Conservation (phyloP, 2,888 invertebrate genomes). For the Nephrocerus scutellatus region DNA sequence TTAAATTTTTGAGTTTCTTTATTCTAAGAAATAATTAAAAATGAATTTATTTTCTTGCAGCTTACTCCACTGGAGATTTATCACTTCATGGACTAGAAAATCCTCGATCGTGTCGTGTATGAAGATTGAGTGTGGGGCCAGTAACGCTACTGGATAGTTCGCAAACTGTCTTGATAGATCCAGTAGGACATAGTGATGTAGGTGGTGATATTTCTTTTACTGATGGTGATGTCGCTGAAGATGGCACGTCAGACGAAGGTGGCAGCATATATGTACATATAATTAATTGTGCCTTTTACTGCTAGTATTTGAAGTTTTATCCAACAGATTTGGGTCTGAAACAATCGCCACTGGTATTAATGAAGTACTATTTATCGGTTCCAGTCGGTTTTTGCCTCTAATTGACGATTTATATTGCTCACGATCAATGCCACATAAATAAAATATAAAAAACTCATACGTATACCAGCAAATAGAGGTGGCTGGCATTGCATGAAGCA, state of each 20-base stretch:
- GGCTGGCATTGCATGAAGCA: slow-evolving; percentile 95
- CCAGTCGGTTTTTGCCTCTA: slow-evolving; percentile 42
- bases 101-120: slow-evolving; percentile 52
- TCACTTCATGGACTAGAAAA: slow-evolving; percentile 42
- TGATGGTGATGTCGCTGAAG: no score
- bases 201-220: no score
- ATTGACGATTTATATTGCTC: slow-evolving; percentile 47
- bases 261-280: slow-evolving; percentile 41
- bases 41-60: no score
- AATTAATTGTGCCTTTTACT: no score
- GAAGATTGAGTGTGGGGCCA: slow-evolving; percentile 54
- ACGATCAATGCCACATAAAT: slow-evolving; percentile 49
- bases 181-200: no score
- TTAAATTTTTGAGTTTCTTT: no score
- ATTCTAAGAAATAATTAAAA: no score
- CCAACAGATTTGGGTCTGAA: slow-evolving; percentile 29
- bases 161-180: slow-evolving; percentile 50
- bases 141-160: slow-evolving; percentile 53
- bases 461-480: slow-evolving; percentile 99
- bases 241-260: slow-evolving; percentile 27
- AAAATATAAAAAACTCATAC: slow-evolving; percentile 89
- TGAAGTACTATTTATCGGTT: slow-evolving; percentile 31
- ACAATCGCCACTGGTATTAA: slow-evolving; percentile 28
- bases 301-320: slow-evolving; percentile 15
- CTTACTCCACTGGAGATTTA: no score